A percentile compares a stretch with the other conserved stretches of the same genome.
Evolutionary conservation across 2,113 vertebrate species (phyloP).

Genomic region (Nicator chloris): DNA sequence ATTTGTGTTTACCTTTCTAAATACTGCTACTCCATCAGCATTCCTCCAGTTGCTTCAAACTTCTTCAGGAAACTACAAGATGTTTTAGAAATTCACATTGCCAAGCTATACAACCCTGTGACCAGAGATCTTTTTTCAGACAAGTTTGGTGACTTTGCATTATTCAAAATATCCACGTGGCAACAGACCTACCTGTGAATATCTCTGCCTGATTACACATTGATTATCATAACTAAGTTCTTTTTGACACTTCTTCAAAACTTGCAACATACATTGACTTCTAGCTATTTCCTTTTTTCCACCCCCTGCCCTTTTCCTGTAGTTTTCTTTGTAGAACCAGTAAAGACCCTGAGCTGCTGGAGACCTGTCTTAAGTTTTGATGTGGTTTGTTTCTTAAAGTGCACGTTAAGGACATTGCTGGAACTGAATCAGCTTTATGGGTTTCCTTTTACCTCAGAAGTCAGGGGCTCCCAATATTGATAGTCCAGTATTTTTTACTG

Average conservation of each 20-base stretch:
- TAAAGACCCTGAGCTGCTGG: background rate
- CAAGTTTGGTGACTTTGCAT: background rate
- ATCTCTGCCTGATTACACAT: background rate
- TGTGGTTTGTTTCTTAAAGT: background rate
- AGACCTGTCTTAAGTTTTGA: background rate
- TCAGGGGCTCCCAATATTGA: background rate
- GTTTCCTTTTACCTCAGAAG: background rate
- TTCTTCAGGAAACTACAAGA: background rate
- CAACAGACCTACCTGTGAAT: background rate
- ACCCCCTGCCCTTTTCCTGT: background rate
- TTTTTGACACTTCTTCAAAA: background rate
- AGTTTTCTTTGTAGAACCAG: background rate
- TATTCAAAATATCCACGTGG: background rate
- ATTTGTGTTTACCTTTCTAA: background rate
- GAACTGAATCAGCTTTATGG: background rate
- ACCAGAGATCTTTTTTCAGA: background rate
- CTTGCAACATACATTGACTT: background rate
- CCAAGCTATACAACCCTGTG: background rate
- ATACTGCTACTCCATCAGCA: background rate
- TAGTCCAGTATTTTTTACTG: background rate
- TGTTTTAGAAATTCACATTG: background rate
- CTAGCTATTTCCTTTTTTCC: background rate
- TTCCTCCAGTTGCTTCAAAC: background rate
- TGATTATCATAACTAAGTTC: background rate
- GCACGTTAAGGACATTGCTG: background rate